Conservation (phyloP, 23 tunicate genomes). For the Corella eumyota region DNA sequence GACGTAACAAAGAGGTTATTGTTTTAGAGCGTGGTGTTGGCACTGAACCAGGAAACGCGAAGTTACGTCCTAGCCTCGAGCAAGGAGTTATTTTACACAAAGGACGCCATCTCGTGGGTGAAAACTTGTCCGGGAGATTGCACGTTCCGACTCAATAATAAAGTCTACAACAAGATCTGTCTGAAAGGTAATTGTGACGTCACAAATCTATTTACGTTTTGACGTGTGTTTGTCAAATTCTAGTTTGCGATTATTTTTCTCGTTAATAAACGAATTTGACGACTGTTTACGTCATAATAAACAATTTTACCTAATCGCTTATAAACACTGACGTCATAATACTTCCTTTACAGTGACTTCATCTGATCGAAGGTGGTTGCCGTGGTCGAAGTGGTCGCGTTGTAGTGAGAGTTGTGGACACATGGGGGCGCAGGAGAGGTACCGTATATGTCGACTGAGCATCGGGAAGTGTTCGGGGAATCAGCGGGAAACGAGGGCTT, state of each 20-base stretch:
- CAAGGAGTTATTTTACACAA: conserved; percentile 1
- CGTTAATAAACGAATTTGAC: no score
- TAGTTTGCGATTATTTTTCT: no score
- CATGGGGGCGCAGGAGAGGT: conserved; percentile 17
- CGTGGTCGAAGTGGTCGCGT: conserved; percentile 54
- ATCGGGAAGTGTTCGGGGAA: conserved; percentile 15
- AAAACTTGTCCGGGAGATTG: conserved; percentile 27
- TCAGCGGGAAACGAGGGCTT: conserved; percentile 19
- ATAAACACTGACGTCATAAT: no score
- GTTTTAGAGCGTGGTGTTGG: conserved; percentile 10
- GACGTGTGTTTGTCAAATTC: no score
- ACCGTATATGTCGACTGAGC: conserved; percentile 3
- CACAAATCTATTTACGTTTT: no score
- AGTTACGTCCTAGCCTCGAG: conserved; percentile 13
- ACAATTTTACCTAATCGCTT: no score
- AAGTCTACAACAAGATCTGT: conserved; percentile 21
- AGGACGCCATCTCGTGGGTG: conserved; percentile 19
- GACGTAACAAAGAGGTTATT: no score
- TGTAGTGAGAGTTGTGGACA: conserved; percentile 63
- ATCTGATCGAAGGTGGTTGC: conserved; percentile 17
- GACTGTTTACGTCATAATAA: no score
- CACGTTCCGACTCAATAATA: conserved; percentile 4
- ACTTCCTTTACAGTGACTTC: no score
- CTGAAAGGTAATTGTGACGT: no score
- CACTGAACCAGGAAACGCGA: not conserved